Base-by-base conservation (phyloP, 1,140 invertebrate genomes). In the Heliconius hewitsoni region DNA sequence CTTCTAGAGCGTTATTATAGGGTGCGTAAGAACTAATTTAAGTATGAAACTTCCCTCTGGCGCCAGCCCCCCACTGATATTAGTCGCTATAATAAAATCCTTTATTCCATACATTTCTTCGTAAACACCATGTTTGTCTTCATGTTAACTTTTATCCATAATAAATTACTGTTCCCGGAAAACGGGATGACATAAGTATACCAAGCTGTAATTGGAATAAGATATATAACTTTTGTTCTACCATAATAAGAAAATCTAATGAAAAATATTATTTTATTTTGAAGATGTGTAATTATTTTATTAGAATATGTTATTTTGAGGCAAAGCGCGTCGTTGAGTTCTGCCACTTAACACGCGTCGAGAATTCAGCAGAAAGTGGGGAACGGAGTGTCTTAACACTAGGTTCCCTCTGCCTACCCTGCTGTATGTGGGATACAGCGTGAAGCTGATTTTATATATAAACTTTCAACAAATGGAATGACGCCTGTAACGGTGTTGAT, bases 161-260 rank as follows among this genome's bases (percentile, higher is more conserved):
- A 80, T 80, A 77, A 80, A 80, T 80, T 77, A 77, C 75, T 70
- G 75, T 77, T 66, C 79, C 74, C 52, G 79, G 79, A 77, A 80
- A 80, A 80, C 72, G 39, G 42, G 60, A 80, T 77, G 71, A 52
- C 52, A 77, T 77, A 77, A 80, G 72, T 80, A 55, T 37, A 34
- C 74, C 73, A 19, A 30, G 13, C 37, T 66, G 79, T 80, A 80
- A 80, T 80, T 80, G 79, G 75, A 46, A 78, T 39, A 30, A 73
- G 71, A 73, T 50, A 55, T 46, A 76, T 34, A 60, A 76, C 9
- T 71, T 76, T 76, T 42, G 8, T 76, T 19, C 16, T 23, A 57
- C 8, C 8, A 23, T 3, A 57, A 57, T 23, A 52, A 46, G 42
- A 46, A 46, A 46, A 13, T 46, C 42, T 46, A 46, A 46, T 46